These are phyloP conservation scores for Dorcus parallelipipedus DNA, from an alignment of 2,888 invertebrate species.

Conservation along the genomic window DNA sequence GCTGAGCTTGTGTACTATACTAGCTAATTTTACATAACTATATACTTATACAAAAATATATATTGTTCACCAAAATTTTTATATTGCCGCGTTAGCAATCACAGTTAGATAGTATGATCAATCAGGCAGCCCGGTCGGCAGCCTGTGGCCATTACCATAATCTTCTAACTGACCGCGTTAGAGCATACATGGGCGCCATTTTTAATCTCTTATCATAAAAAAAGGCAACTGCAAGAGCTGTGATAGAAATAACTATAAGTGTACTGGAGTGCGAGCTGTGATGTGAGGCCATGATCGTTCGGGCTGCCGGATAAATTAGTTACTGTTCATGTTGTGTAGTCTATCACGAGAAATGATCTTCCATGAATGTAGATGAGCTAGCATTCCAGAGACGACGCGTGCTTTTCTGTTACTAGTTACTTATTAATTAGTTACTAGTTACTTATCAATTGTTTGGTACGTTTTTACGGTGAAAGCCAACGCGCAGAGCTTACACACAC, in stretches of 20 bases:
- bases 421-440: slow-evolving; percentile 21
- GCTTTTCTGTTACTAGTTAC: slow-evolving; percentile 4
- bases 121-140: slow-evolving; percentile 14
- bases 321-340: slow-evolving; percentile 4
- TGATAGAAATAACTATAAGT: slow-evolving; percentile 45
- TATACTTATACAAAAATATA: slow-evolving; percentile 19
- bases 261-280: slow-evolving; percentile 32
- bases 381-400: slow-evolving; percentile 22
- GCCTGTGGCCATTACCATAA: slow-evolving; percentile 20
- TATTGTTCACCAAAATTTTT: slow-evolving; percentile 33
- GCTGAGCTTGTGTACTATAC: slow-evolving; percentile 28
- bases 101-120: slow-evolving; percentile 16
- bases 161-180: slow-evolving; percentile 3
- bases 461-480: slow-evolving; percentile 2
- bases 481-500: neutral
- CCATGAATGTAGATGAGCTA: slow-evolving; percentile 27
- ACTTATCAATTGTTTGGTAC: slow-evolving; percentile 22
- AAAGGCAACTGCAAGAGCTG: slow-evolving; percentile 37
- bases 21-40: slow-evolving; percentile 16
- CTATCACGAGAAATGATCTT: slow-evolving; percentile 22
- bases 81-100: slow-evolving; percentile 33
- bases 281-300: slow-evolving; percentile 17
- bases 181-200: slow-evolving; percentile 4
- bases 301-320: slow-evolving; percentile 18
- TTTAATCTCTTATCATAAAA: slow-evolving; percentile 4